These are phyloP conservation scores for Mechanitis messenoides DNA, from an alignment of 2,888 invertebrate species.

Conservation along the genomic window DNA sequence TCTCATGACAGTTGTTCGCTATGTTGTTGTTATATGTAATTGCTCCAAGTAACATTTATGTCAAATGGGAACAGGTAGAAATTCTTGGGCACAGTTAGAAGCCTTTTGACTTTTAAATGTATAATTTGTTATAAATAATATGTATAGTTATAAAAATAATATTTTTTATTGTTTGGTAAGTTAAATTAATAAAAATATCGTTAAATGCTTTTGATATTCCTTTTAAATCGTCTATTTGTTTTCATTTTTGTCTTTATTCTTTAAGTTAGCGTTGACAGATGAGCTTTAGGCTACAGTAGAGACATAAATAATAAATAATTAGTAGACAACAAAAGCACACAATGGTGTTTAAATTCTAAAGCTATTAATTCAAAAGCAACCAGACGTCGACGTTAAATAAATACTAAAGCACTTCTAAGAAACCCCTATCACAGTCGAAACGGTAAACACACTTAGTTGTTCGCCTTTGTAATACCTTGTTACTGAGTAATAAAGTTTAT, in stretches of 20 bases:
- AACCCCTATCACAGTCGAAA: slow-evolving; percentile 25
- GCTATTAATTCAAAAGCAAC: slow-evolving; percentile 51
- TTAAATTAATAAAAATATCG: too few relatives aligned
- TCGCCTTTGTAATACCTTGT: slow-evolving; percentile 24
- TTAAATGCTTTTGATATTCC: too few relatives aligned
- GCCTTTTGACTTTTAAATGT: slow-evolving; percentile 7
- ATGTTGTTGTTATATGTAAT: slow-evolving; percentile 23
- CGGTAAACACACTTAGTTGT: slow-evolving; percentile 22
- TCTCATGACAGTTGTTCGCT: slow-evolving; percentile 9
- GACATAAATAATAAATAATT: slow-evolving; percentile 7
- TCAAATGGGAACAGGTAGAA: slow-evolving; percentile 30
- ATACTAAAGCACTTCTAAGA: slow-evolving; percentile 31
- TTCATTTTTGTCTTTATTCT: too few relatives aligned
- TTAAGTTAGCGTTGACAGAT: neutral
- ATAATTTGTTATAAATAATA: too few relatives aligned
- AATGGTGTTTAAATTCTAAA: slow-evolving; percentile 29
- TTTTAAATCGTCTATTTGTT: too few relatives aligned
- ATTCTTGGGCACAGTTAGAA: slow-evolving; percentile 4
- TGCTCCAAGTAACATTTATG: slow-evolving; percentile 31
- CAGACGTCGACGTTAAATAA: slow-evolving; percentile 41
- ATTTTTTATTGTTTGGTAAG: too few relatives aligned
- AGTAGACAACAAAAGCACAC: slow-evolving; percentile 6
- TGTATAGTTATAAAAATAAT: too few relatives aligned
- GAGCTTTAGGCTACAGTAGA: neutral
- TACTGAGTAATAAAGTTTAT: slow-evolving; percentile 27